Conservation (phyloP, 92 coral and sea anemone species). For the Actinostola sp. region DNA sequence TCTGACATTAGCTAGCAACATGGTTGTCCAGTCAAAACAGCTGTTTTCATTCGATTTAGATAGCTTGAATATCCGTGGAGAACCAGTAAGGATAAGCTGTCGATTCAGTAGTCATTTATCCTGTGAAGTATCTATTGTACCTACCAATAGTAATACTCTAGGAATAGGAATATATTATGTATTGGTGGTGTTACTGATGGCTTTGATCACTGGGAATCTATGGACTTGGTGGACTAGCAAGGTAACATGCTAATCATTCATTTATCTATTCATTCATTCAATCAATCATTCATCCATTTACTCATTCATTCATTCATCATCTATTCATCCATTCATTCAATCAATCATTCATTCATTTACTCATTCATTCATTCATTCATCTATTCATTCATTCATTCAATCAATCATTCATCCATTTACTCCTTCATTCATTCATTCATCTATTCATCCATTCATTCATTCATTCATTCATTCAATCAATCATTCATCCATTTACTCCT, state of each 20-base stretch:
- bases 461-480: background rate
- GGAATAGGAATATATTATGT: background rate
- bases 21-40: conserved; percentile 6
- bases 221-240: conserved; percentile 8
- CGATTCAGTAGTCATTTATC: conserved; percentile 9
- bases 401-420: background rate
- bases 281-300: background rate
- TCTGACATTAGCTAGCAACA: background rate
- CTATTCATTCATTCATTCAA: background rate
- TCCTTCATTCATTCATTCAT: background rate
- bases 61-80: conserved; percentile 10
- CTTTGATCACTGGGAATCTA: background rate
- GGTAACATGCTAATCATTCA: background rate
- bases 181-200: background rate
- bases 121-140: conserved; percentile 12
- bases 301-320: background rate
- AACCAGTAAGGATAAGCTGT: conserved; percentile 9
- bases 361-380: background rate
- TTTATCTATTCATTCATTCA: background rate
- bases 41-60: conserved; percentile 4
- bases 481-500: background rate
- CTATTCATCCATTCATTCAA: background rate
- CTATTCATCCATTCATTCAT: background rate
- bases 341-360: background rate
- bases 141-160: background rate